Conservation (phyloP, 1,140 invertebrate genomes). For the Campoletis sonorensis region DNA sequence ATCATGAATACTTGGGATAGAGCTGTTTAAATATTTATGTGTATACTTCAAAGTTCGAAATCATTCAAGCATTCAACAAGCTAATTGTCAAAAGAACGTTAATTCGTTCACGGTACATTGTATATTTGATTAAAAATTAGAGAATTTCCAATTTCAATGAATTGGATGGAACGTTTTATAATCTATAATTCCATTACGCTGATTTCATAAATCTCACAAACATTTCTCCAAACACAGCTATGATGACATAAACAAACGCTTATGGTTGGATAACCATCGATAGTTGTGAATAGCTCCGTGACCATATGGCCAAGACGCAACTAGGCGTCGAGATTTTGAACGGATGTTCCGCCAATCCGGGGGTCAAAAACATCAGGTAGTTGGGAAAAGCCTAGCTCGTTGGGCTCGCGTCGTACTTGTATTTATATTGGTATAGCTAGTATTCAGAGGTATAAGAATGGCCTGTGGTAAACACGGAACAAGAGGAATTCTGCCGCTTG, state of each 20-base stretch:
- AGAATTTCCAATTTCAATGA: too few species aligned
- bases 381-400: not conserved
- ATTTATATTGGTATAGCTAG: not conserved
- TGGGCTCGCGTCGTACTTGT: not conserved
- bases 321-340: slow-evolving; percentile 2
- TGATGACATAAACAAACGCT: not conserved
- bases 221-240: not conserved
- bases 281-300: not conserved
- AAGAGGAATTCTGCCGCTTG: slow-evolving; percentile 48
- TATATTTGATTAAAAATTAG: too few species aligned
- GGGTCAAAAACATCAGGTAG: slow-evolving; percentile 14
- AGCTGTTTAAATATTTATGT: too few species aligned
- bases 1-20: too few species aligned
- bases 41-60: too few species aligned
- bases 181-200: not conserved
- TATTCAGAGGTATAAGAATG: slow-evolving; percentile 14
- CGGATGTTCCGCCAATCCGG: not conserved
- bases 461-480: slow-evolving; percentile 53
- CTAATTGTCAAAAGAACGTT: too few species aligned
- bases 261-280: not conserved
- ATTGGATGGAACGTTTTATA: too few species aligned
- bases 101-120: too few species aligned
- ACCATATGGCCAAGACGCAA: not conserved
- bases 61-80: too few species aligned
- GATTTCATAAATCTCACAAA: not conserved